A percentile compares a stretch with the other conserved stretches of the same genome.
These are phyloP conservation scores for Sebastes umbrosus DNA, from an alignment of 2,797 vertebrate species.

Conservation along the genomic window DNA sequence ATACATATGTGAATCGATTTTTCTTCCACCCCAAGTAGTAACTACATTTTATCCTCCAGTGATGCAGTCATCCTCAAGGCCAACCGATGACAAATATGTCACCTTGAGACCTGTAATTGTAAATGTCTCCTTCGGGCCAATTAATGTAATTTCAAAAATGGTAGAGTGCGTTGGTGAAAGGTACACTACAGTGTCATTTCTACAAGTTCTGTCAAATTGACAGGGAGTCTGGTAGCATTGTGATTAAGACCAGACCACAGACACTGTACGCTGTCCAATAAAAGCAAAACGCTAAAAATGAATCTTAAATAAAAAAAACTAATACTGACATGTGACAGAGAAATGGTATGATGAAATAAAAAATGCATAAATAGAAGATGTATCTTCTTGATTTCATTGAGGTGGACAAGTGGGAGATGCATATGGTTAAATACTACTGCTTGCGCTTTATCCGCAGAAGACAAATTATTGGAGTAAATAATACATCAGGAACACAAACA, in stretches of 20 bases:
- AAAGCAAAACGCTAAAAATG: not conserved
- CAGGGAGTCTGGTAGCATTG: not conserved
- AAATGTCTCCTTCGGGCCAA: conserved; percentile 1
- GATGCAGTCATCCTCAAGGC: not conserved
- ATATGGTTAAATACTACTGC: not conserved
- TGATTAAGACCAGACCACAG: not conserved
- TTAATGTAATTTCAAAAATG: conserved; percentile 19
- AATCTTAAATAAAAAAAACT: not conserved
- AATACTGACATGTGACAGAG: not conserved
- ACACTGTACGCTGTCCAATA: not conserved
- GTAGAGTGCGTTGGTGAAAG: not conserved
- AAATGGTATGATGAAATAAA: not conserved
- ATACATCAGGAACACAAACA: conserved; percentile 10
- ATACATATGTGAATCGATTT: no score
- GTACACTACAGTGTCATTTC: not conserved
- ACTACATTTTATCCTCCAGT: not conserved
- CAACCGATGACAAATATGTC: conserved; percentile 7
- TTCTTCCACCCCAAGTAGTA: no score
- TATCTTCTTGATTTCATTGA: not conserved
- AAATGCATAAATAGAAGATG: not conserved
- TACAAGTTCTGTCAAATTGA: conserved; percentile 4
- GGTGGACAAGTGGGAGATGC: not conserved
- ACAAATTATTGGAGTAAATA: not conserved
- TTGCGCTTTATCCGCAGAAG: not conserved
- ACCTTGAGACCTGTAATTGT: conserved; percentile 4